Conservation (phyloP, 2,113 vertebrate genomes). For the Heterotis niloticus region DNA sequence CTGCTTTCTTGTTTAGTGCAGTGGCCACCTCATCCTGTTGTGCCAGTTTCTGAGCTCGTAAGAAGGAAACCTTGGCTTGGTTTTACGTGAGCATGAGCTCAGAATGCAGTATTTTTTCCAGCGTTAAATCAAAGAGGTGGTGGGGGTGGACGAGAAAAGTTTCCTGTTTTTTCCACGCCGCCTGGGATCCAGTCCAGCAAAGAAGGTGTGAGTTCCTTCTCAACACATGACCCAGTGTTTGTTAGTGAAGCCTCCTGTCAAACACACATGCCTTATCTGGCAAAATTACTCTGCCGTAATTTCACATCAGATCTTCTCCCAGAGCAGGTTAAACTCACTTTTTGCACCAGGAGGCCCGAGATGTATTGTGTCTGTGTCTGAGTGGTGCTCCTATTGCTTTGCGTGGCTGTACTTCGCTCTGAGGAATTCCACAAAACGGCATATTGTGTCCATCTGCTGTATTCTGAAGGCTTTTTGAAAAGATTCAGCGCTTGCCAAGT, state of each 20-base stretch:
- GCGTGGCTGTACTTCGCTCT: neutral
- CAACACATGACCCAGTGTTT: neutral
- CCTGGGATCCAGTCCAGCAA: neutral
- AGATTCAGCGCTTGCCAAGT: neutral
- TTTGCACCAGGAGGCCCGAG: neutral
- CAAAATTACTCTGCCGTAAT: neutral
- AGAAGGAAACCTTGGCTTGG: neutral
- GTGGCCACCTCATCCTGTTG: neutral
- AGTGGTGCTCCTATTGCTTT: neutral
- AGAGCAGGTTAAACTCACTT: neutral
- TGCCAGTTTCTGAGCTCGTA: too few relatives aligned
- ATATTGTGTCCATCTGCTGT: conserved; percentile 29
- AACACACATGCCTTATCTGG: neutral
- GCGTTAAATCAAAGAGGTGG: conserved; percentile 2
- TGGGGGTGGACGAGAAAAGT: neutral
- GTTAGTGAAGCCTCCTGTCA: neutral
- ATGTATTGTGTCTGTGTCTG: conserved; percentile 5
- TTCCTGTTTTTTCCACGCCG: conserved; percentile 16
- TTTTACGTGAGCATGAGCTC: neutral
- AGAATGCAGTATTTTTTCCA: neutral
- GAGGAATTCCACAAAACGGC: neutral
- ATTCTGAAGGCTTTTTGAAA: neutral
- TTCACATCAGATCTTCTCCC: neutral
- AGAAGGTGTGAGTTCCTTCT: conserved; percentile 14
- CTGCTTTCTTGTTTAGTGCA: neutral